Conservation (phyloP, 1,140 invertebrate genomes). For the Aphelenchoides besseyi region DNA sequence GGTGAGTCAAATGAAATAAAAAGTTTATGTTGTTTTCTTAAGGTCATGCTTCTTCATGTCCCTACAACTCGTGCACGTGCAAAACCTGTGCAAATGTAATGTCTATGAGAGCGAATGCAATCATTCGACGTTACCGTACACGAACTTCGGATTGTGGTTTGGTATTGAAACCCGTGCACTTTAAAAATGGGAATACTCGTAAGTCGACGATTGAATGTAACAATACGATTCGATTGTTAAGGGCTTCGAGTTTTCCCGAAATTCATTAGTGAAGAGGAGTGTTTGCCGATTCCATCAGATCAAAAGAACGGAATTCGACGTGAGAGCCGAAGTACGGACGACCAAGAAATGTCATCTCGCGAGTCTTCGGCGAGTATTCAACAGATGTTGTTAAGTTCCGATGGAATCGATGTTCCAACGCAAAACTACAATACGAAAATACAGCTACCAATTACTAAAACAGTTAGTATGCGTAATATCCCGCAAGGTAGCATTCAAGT, state of each 20-base stretch:
- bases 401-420: slow-evolving; percentile 30
- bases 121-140: slow-evolving; percentile 58
- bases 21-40: too few relatives aligned
- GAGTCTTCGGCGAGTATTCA: slow-evolving; percentile 16
- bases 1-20: too few relatives aligned
- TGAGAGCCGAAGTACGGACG: slow-evolving; percentile 11
- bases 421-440: slow-evolving; percentile 26
- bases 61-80: slow-evolving; percentile 60
- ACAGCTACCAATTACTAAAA: slow-evolving; percentile 23
- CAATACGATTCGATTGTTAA: not conserved
- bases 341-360: slow-evolving; percentile 23
- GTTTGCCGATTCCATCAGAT: slow-evolving; percentile 54
- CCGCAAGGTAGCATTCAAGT: slow-evolving; percentile 4
- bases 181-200: slow-evolving; percentile 61
- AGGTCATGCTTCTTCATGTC: slow-evolving; percentile 56
- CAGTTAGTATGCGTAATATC: slow-evolving; percentile 35
- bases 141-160: slow-evolving; percentile 58
- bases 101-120: slow-evolving; percentile 61
- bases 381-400: slow-evolving; percentile 9
- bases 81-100: slow-evolving; percentile 62
- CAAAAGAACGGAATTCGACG: slow-evolving; percentile 6
- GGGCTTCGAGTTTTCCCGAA: slow-evolving; percentile 58
- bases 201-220: not conserved
- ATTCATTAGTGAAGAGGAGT: slow-evolving; percentile 61
- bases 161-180: slow-evolving; percentile 61